Evolutionary conservation across 2,113 vertebrate genomes (phyloP).

Genomic region (Zapornia atra): DNA sequence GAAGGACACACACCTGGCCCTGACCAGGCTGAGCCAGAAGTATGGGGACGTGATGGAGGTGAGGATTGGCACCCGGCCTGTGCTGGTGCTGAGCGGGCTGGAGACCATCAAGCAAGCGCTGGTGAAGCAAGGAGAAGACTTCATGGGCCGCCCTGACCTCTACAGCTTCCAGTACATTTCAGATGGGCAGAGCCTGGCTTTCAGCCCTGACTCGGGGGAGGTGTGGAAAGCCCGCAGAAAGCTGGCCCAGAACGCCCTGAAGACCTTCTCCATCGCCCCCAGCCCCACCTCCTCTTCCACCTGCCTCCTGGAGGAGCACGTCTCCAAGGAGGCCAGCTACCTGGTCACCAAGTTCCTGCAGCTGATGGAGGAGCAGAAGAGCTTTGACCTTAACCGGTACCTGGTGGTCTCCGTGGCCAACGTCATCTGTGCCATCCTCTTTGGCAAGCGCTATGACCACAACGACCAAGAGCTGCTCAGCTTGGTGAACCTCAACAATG

Average conservation of each 20-base stretch:
- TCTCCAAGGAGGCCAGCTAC: slow-evolving; percentile 79
- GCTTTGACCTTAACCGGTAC: slow-evolving; percentile 80
- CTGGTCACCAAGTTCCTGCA: slow-evolving; percentile 74
- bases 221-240: slow-evolving; percentile 79
- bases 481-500: slow-evolving; percentile 70
- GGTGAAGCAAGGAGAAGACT: slow-evolving; percentile 86
- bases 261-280: slow-evolving; percentile 73
- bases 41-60: slow-evolving; percentile 87
- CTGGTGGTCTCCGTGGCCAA: slow-evolving; percentile 87
- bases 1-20: slow-evolving; percentile 79
- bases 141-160: slow-evolving; percentile 86
- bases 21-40: slow-evolving; percentile 80
- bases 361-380: slow-evolving; percentile 71
- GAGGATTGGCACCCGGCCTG: slow-evolving; percentile 83
- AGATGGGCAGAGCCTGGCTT: slow-evolving; percentile 78
- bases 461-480: slow-evolving; percentile 80
- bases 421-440: slow-evolving; percentile 87
- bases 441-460: slow-evolving; percentile 80
- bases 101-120: slow-evolving; percentile 86
- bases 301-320: slow-evolving; percentile 81
- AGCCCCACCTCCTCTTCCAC: slow-evolving; percentile 49
- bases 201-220: slow-evolving; percentile 75
- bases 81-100: slow-evolving; percentile 86
- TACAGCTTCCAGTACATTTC: slow-evolving; percentile 70
- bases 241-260: slow-evolving; percentile 80